Base-by-base conservation (phyloP, 1,140 invertebrate genomes). In the Patella vulgata region DNA sequence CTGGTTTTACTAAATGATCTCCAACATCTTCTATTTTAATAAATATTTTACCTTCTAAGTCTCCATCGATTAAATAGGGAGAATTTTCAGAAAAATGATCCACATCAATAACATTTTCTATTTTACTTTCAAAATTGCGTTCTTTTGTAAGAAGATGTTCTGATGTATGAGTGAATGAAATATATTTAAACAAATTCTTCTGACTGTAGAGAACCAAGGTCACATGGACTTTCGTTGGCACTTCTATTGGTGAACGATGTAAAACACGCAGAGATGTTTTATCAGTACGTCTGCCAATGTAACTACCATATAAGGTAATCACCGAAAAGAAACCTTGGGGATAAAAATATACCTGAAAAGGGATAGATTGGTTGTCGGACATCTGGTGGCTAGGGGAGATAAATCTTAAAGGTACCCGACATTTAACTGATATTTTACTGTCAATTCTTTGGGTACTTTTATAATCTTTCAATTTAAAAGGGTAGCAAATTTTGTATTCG, bases 301-400 rank as follows among this genome's bases (percentile, higher is more conserved):
- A 74, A 25, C 66, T 71, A 11, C 74, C 71, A 50, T 80, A 80
- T 23, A 78, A 63, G 39, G 70, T 68, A 19, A 76, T 72, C 1
- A 77, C 71, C 23, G 65, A 73, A 59, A 72, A 80, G 43, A 71
- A 71, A 25, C 78, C 78, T 42, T 73, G 74, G 3, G 78, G 77
- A 50, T 64, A 80, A 46, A 80, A 79, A 14, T 68, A 64, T 21
- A 77, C 63, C n/a, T 71, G 66, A 63, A 80, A 78, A 4, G 46
- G 33, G 2, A 57, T 42, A 9, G 57, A 52, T 33, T 58, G 47
- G 14, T 53, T 54, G 11, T 43, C 39, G 14, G 64, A 62, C 25
- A 56, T 47, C 44, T 66, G 66, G 8, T 65, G 54, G 23, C 59
- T 31, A 12, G 67, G 72, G 9, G 48, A 51, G 25, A 59, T 48